Conservation (phyloP, 2,113 vertebrate species). For the Ciconia maguari region DNA sequence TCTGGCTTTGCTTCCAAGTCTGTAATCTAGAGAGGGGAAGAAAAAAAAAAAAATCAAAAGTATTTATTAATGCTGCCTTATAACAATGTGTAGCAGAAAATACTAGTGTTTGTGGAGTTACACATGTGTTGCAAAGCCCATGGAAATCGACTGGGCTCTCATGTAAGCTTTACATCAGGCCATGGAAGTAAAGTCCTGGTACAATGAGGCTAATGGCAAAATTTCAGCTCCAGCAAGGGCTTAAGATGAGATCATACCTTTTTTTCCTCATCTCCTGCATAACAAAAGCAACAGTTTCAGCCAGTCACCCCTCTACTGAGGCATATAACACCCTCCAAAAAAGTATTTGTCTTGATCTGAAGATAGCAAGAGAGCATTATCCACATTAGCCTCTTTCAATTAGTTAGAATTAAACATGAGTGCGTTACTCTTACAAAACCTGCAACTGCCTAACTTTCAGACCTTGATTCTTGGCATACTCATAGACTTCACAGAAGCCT, state of each 20-base stretch:
- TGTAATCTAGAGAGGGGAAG: constrained; percentile 71
- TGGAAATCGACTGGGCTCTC: not conserved
- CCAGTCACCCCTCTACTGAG: not conserved
- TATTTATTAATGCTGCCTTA: not conserved
- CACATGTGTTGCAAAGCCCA: not conserved
- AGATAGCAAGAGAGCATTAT: not conserved
- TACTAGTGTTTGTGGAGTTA: not conserved
- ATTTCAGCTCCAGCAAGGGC: not conserved
- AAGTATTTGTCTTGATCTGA: not conserved
- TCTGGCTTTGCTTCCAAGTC: constrained; percentile 79
- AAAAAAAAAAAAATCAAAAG: not conserved
- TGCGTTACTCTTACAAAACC: not conserved
- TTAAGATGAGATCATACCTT: not conserved
- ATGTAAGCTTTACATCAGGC: not conserved
- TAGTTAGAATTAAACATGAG: not conserved
- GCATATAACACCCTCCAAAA: not conserved
- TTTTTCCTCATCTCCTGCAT: not conserved
- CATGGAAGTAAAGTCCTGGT: not conserved
- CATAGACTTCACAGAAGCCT: not conserved
- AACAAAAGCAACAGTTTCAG: not conserved
- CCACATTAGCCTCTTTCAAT: not conserved
- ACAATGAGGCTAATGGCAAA: not conserved
- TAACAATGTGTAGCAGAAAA: not conserved
- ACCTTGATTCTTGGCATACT: not conserved
- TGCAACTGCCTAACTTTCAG: not conserved